Evolutionary conservation across 2,113 vertebrate species (phyloP).

Genomic region (Falco punctatus): DNA sequence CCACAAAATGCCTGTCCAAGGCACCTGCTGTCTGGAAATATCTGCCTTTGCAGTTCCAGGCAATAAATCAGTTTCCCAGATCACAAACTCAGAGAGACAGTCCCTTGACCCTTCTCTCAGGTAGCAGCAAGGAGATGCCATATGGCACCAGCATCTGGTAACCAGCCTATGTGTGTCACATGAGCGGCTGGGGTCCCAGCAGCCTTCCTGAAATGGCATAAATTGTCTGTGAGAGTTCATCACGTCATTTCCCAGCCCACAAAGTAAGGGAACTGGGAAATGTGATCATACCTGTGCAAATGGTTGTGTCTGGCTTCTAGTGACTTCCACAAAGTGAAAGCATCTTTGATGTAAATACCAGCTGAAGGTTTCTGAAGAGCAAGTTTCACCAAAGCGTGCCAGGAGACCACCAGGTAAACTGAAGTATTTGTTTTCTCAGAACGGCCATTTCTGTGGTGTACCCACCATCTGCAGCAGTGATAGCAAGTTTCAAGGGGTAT

Average conservation of each 20-base stretch:
- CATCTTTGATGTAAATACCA: neutral
- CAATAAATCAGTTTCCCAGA: neutral
- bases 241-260: neutral
- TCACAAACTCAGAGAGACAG: neutral
- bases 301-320: neutral
- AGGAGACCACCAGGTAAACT: neutral
- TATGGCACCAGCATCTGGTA: neutral
- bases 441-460: neutral
- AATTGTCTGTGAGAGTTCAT: neutral
- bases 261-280: neutral
- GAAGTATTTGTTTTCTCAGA: neutral
- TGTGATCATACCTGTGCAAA: neutral
- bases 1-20: neutral
- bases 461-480: neutral
- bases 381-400: neutral
- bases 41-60: neutral
- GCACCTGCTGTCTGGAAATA: neutral
- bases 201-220: neutral
- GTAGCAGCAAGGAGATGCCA: fast-evolving
- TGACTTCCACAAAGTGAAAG: neutral
- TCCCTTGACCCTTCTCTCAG: neutral
- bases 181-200: fast-evolving
- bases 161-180: neutral
- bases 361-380: neutral
- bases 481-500: neutral